phyloP scores from a whole-genome alignment of 2,888 invertebrate species.

The Agrotis ipsilon region DNA sequence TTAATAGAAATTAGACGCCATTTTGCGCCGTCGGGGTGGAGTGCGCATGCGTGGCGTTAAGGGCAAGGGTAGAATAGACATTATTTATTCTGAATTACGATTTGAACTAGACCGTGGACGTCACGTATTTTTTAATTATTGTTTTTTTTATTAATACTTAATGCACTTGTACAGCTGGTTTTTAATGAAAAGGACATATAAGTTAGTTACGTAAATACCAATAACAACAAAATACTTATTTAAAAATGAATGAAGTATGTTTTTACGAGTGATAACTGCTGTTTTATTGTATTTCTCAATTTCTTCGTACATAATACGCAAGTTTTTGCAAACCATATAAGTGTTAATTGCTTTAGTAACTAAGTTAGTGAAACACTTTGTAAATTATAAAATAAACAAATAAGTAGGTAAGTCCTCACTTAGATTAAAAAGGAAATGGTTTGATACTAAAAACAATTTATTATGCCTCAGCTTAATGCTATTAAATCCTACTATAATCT shows the following conservation, averaged over 20 bases:
- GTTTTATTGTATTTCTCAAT: background rate
- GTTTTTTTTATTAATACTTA: background rate
- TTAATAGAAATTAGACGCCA: conserved; percentile 76
- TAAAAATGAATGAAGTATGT: background rate
- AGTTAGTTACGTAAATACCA: background rate
- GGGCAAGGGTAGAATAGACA: conserved; percentile 81
- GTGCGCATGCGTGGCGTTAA: conserved; percentile 83
- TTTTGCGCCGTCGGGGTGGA: conserved; percentile 68
- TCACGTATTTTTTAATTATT: conserved; percentile 21
- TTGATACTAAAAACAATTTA: background rate
- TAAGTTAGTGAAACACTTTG: background rate
- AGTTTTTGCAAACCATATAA: conserved; percentile 1
- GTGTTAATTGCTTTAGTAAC: background rate
- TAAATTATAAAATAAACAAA: background rate
- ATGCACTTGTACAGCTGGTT: conserved; percentile 32
- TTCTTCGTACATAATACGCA: background rate
- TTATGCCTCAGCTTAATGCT: no score
- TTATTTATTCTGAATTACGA: conserved; percentile 56
- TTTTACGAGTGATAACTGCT: background rate
- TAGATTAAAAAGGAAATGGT: background rate
- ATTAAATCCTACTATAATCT: no score
- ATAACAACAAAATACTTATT: background rate
- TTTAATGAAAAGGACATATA: background rate
- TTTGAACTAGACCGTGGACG: conserved; percentile 30
- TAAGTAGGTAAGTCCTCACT: background rate